Evolutionary conservation across 2,888 invertebrate genomes (phyloP), one percentile per base, ranked within the genome.

Genomic region (Macrophya alboannulata): DNA sequence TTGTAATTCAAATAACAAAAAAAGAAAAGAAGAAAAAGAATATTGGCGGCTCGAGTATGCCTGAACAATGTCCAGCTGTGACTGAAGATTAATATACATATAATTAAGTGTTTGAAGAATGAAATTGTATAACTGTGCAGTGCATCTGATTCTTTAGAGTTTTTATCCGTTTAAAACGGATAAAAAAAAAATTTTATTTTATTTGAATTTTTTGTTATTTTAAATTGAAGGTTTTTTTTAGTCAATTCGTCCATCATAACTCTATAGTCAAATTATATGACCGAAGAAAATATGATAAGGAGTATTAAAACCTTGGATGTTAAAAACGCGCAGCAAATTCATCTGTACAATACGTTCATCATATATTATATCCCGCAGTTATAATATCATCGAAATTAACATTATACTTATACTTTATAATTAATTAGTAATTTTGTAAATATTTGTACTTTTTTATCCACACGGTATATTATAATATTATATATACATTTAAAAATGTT

Each of bases 381-480:
- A 87, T 86, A 84, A 87, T 86, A 87, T 88, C 3, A 31, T 87
- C 87, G 86, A 89, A 89, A 88, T 87, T 77, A 55, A 71, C 45
- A 79, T 85, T 86, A 62, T 84, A 89, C 90, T 3, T 31, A 31
- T 31, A 31, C 31, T 31, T 31, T 31, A 31, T 31, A 31, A 31
- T 89, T 48, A 88, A 88, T 89, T 88, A 86, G 89, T 89, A 90
- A 91, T 91, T 92, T 91, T 92, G 92, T 92, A 92, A 92, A 92
- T 92, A 92, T 92, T 91, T 92, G 90, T 92, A 92, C 91, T 92
- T 92, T 92, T 92, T 91, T 92, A 89, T 90, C 89, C 88, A 88
- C 89, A 88, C 71, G 87, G 89, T 88, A 74, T 74, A 74, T 21
- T 21, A 12, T 31, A n/a, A 74, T 6, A 37, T 37, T 25, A 68